A percentile compares a stretch with the other conserved stretches of the same genome.
phyloP scores from a whole-genome alignment of 2,113 vertebrate genomes.

The Pundamilia nyererei region DNA sequence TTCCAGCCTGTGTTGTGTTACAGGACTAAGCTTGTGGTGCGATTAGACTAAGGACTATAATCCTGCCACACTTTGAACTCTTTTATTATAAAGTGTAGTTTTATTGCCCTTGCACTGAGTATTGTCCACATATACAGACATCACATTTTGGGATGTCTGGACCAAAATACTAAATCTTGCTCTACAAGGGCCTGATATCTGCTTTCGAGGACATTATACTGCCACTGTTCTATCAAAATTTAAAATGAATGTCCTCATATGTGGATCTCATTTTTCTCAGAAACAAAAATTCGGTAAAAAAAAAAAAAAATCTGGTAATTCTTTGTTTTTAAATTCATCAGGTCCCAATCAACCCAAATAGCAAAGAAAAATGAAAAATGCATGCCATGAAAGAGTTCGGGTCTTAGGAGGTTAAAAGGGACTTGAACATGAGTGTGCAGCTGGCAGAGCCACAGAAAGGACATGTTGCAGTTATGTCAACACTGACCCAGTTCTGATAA shows the following conservation, averaged over 20 bases:
- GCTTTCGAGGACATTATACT: accelerated
- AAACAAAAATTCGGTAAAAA: background rate
- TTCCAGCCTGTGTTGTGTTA: background rate
- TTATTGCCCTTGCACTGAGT: background rate
- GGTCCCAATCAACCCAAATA: background rate
- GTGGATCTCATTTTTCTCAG: background rate
- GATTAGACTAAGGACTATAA: background rate
- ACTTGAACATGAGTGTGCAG: background rate
- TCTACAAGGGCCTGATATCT: background rate
- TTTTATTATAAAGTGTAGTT: background rate
- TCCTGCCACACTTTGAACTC: accelerated
- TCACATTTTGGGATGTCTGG: background rate
- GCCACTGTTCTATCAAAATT: background rate
- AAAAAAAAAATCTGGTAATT: background rate
- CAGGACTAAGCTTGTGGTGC: background rate
- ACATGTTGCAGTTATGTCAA: background rate
- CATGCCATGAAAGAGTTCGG: background rate
- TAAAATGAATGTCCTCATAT: background rate
- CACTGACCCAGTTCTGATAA: background rate
- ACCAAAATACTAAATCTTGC: background rate
- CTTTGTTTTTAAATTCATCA: background rate
- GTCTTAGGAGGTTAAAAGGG: background rate
- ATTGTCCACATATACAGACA: background rate
- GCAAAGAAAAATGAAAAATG: background rate
- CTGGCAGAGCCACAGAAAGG: background rate